These are phyloP conservation scores for Stenolophus ochropezus DNA, from an alignment of 2,888 invertebrate genomes.

Conservation along the genomic window DNA sequence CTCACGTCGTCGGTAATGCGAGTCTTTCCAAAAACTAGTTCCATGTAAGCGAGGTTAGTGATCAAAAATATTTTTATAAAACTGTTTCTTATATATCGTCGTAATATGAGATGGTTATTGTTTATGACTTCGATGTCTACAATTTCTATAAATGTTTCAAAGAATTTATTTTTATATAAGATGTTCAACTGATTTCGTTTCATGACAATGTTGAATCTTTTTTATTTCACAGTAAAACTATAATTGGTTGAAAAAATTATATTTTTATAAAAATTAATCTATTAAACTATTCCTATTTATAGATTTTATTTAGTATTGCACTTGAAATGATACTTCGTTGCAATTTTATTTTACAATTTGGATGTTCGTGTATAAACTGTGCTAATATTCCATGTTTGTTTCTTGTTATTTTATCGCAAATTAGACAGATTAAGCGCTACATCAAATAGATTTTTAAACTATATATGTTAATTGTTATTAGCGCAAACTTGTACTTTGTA, in stretches of 20 bases:
- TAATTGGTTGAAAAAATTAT: conserved; percentile 15
- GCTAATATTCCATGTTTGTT: conserved; percentile 12
- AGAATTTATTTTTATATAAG: conserved; percentile 46
- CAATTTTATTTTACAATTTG: conserved; percentile 28
- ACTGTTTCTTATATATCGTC: conserved; percentile 16
- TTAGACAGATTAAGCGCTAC: conserved; percentile 33
- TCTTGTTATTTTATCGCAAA: conserved; percentile 27
- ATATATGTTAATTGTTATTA: conserved; percentile 49
- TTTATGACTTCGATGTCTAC: conserved; percentile 21
- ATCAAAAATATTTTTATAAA: conserved; percentile 49
- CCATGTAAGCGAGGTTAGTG: conserved; percentile 68
- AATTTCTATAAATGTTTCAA: conserved; percentile 44
- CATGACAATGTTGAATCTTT: conserved; percentile 43
- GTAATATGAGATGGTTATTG: conserved; percentile 34
- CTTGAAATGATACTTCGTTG: not conserved
- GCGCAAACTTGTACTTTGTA: conserved; percentile 38
- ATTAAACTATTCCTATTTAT: not conserved
- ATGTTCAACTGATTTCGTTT: conserved; percentile 26
- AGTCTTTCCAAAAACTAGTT: conserved; percentile 72
- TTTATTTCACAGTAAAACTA: not conserved
- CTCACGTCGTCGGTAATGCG: conserved; percentile 69
- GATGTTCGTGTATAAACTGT: conserved; percentile 20
- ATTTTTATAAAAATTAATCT: conserved; percentile 13
- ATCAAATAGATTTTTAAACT: conserved; percentile 33
- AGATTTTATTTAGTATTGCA: not conserved